Conservation (phyloP, 2,797 vertebrate genomes). For the Intellagama lesueurii region DNA sequence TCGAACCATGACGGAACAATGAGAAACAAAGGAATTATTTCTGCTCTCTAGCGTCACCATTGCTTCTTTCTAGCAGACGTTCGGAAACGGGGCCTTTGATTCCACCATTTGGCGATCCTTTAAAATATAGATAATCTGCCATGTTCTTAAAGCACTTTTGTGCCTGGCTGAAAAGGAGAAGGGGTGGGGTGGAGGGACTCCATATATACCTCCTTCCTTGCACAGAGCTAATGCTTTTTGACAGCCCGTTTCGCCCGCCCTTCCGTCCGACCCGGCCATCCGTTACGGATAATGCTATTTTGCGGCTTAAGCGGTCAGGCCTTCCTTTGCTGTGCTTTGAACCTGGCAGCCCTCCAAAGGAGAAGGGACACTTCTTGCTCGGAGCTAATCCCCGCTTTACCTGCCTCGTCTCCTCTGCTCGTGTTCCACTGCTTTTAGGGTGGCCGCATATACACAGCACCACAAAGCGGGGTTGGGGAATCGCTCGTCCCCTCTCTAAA, state of each 20-base stretch:
- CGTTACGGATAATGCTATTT: constrained; percentile 68
- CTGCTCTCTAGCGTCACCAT: background rate
- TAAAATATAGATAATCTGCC: background rate
- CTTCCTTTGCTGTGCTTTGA: constrained; percentile 57
- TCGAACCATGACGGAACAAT: background rate
- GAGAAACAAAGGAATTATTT: background rate
- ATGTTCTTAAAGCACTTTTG: background rate
- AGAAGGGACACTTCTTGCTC: constrained; percentile 41
- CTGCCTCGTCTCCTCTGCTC: background rate
- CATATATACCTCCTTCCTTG: background rate
- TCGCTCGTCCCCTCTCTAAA: too few species aligned
- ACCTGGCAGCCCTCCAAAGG: constrained; percentile 44
- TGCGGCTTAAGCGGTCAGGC: constrained; percentile 66
- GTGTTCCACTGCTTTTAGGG: background rate
- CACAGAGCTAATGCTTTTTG: background rate
- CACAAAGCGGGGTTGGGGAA: too few species aligned
- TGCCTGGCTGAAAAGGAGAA: background rate
- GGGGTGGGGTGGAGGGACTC: too few species aligned
- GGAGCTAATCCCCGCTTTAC: constrained; percentile 35
- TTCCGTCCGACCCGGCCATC: constrained; percentile 10
- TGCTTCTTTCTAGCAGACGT: background rate
- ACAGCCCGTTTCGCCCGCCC: background rate
- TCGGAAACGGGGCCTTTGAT: background rate
- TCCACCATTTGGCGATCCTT: background rate
- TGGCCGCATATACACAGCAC: too few species aligned